A percentile compares a stretch with the other conserved stretches of the same genome.
These are phyloP conservation scores for Eupithecia dodoneata DNA, from an alignment of 2,888 invertebrate genomes.

Conservation along the genomic window DNA sequence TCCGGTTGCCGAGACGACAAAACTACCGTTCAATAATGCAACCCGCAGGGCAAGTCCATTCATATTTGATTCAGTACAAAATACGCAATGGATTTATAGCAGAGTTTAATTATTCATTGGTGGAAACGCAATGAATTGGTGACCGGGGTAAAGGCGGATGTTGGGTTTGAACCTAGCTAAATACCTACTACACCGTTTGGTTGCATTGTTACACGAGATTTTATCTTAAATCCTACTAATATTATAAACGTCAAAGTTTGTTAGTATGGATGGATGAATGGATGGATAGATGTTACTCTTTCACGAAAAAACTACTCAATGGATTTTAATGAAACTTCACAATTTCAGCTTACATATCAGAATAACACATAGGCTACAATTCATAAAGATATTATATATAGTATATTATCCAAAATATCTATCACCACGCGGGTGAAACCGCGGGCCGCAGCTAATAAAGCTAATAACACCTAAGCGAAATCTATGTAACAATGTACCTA, in stretches of 20 bases:
- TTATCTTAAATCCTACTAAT: no score
- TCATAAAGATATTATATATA: no score
- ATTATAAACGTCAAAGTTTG: no score
- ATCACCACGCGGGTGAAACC: no score
- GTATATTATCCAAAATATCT: no score
- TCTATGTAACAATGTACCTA: no score
- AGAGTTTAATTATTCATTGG: slow-evolving; percentile 34
- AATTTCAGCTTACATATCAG: no score
- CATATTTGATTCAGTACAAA: slow-evolving; percentile 25
- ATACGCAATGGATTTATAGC: slow-evolving; percentile 31
- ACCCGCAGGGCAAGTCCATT: slow-evolving; percentile 7
- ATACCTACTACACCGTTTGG: slow-evolving; percentile 31
- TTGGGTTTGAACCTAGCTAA: slow-evolving; percentile 45
- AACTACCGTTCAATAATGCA: slow-evolving; percentile 7
- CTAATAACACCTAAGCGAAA: background rate
- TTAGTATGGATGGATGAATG: no score
- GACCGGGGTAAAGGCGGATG: slow-evolving; percentile 41
- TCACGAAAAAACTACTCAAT: no score
- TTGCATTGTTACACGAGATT: slow-evolving; percentile 35
- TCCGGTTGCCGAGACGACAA: background rate
- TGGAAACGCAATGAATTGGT: slow-evolving; percentile 40
- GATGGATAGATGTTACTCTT: no score
- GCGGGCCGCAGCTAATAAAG: background rate
- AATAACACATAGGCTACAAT: no score
- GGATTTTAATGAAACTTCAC: no score